Conservation (phyloP, 1,140 invertebrate species). For the Bombus pyrosoma region DNA sequence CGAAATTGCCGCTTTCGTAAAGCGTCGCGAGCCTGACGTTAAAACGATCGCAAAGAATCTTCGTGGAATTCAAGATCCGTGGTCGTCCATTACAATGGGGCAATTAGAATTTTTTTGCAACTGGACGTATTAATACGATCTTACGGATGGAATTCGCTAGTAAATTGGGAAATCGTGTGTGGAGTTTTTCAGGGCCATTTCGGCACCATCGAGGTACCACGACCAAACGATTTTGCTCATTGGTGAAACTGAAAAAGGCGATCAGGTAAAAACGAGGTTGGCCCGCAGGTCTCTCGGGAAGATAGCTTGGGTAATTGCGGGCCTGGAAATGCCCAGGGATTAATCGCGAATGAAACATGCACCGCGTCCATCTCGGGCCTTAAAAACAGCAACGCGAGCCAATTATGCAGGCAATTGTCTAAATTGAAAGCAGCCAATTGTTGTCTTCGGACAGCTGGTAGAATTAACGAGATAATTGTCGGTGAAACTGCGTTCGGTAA, state of each 20-base stretch:
- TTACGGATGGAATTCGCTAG: neutral
- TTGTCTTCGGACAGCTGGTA: neutral
- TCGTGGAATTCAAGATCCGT: neutral
- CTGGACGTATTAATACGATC: neutral
- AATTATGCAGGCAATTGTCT: slow-evolving; percentile 41
- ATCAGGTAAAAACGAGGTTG: slow-evolving; percentile 2
- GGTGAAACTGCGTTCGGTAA: neutral
- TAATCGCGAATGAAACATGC: slow-evolving; percentile 26
- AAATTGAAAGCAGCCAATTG: slow-evolving; percentile 18
- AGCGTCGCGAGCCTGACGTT: neutral
- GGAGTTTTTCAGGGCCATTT: neutral
- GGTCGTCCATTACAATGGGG: neutral
- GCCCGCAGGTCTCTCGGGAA: slow-evolving; percentile 15
- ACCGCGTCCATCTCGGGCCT: neutral
- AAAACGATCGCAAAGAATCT: neutral
- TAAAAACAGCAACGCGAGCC: slow-evolving; percentile 24
- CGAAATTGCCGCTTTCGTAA: slow-evolving; percentile 25
- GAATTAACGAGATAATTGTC: slow-evolving; percentile 22
- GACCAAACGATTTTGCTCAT: neutral
- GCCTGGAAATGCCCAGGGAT: slow-evolving; percentile 22
- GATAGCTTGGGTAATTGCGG: slow-evolving; percentile 6
- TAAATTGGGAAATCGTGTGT: neutral
- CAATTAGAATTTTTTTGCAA: slow-evolving; percentile 4
- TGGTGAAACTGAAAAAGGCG: slow-evolving; percentile 1
- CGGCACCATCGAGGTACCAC: too few species aligned